These are phyloP conservation scores for Columbina picui DNA, from an alignment of 2,113 vertebrate species.

Conservation along the genomic window DNA sequence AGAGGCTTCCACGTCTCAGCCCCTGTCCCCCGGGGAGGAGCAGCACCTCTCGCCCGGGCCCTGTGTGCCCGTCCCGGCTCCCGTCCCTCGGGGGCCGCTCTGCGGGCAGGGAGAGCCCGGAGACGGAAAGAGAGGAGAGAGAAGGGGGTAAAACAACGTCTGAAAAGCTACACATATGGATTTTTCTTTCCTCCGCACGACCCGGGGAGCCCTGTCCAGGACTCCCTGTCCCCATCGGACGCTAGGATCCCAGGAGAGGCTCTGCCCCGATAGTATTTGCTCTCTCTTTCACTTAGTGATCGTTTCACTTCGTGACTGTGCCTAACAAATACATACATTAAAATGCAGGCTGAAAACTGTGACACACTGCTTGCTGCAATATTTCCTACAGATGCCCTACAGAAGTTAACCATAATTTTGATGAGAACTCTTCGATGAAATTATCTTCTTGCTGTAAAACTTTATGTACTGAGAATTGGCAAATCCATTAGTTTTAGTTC, in stretches of 20 bases:
- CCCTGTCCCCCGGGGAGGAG: rapidly evolving
- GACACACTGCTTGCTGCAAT: not conserved
- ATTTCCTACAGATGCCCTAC: not conserved
- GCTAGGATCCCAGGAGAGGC: not conserved
- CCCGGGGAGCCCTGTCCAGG: rapidly evolving
- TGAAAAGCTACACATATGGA: not conserved
- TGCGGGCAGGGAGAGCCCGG: not conserved
- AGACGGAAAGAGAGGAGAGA: not conserved
- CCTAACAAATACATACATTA: not conserved
- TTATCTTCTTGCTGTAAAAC: not conserved
- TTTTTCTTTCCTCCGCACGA: not conserved
- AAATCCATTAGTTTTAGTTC: not conserved
- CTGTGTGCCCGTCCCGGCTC: not conserved
- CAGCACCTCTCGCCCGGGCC: rapidly evolving
- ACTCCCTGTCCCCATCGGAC: no score
- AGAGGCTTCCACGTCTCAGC: rapidly evolving
- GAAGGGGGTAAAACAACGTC: not conserved
- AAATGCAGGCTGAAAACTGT: not conserved
- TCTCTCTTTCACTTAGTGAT: no score
- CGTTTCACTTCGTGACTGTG: not conserved
- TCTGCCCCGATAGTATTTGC: rapidly evolving
- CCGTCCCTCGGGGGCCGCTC: not conserved
- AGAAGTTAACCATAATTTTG: not conserved
- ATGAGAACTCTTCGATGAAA: not conserved
- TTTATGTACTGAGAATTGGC: not conserved